Evolutionary conservation across 2,113 vertebrate genomes (phyloP).

Genomic region (Hystrix brachyura): DNA sequence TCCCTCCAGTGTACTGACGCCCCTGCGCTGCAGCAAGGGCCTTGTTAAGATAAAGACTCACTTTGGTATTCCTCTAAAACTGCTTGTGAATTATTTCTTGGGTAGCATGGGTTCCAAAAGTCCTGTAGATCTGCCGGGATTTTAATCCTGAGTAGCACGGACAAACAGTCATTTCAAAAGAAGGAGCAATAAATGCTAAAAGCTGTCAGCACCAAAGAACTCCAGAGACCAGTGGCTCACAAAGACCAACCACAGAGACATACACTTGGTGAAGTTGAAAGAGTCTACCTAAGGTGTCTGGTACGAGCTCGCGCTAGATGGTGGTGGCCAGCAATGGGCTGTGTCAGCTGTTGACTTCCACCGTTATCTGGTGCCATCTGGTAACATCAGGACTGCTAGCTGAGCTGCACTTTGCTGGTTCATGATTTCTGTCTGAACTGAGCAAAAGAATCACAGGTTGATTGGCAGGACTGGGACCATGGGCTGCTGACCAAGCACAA

Average conservation of each 20-base stretch:
- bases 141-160: background rate
- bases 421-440: background rate
- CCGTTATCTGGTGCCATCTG: background rate
- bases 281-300: background rate
- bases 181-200: background rate
- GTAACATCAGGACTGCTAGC: background rate
- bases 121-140: background rate
- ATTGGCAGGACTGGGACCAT: conserved; percentile 75
- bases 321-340: background rate
- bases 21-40: background rate
- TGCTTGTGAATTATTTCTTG: background rate
- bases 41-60: background rate
- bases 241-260: background rate
- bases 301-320: background rate
- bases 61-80: background rate
- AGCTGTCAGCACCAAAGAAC: background rate
- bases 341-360: background rate
- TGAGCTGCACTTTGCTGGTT: background rate
- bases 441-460: background rate
- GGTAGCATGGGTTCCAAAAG: background rate
- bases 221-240: background rate
- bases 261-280: background rate
- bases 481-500: conserved; percentile 77
- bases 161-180: background rate
- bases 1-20: background rate